A percentile compares a stretch with the other conserved stretches of the same genome.
phyloP scores from a whole-genome alignment of 2,888 invertebrate species.

The Eristalinus sepulchralis region DNA sequence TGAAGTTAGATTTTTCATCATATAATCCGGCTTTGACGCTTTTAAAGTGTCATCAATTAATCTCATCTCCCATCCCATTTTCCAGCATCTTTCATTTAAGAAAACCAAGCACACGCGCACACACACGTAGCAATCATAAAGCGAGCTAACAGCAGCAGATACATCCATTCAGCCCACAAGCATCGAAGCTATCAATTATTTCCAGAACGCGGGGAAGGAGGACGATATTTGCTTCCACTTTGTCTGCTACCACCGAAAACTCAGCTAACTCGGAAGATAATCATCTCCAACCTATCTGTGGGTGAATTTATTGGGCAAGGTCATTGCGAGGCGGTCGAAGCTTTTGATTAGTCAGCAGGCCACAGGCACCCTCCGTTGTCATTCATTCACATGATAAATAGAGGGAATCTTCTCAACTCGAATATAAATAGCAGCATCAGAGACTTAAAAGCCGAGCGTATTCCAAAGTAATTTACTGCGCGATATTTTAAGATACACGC shows the following conservation, averaged over 20 bases:
- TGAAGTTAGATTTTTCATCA: not conserved
- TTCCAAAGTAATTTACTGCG: slow-evolving; percentile 46
- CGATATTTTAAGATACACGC: slow-evolving; percentile 42
- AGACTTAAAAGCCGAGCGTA: slow-evolving; percentile 43
- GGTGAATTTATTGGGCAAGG: slow-evolving; percentile 43
- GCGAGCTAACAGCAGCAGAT: not conserved
- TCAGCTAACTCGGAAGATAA: not conserved
- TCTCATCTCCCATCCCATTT: not conserved
- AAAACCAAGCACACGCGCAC: not conserved
- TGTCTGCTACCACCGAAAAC: not conserved
- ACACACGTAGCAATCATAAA: slow-evolving; percentile 18
- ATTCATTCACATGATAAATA: slow-evolving; percentile 21
- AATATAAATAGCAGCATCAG: slow-evolving; percentile 45
- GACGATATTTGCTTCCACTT: not conserved
- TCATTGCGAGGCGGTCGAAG: slow-evolving; percentile 13
- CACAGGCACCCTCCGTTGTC: not conserved
- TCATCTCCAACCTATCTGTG: slow-evolving; percentile 22
- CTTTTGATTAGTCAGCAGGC: slow-evolving; percentile 31
- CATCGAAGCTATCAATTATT: slow-evolving; percentile 30
- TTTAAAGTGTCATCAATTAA: not conserved
- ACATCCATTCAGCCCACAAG: not conserved
- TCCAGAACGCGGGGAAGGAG: not conserved
- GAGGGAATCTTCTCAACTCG: slow-evolving; percentile 25
- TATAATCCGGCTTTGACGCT: not conserved
- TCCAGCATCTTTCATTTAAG: not conserved